A percentile compares a stretch with the other conserved stretches of the same genome.
Conservation (phyloP, 2,113 vertebrate species). For the Axis porcinus region DNA sequence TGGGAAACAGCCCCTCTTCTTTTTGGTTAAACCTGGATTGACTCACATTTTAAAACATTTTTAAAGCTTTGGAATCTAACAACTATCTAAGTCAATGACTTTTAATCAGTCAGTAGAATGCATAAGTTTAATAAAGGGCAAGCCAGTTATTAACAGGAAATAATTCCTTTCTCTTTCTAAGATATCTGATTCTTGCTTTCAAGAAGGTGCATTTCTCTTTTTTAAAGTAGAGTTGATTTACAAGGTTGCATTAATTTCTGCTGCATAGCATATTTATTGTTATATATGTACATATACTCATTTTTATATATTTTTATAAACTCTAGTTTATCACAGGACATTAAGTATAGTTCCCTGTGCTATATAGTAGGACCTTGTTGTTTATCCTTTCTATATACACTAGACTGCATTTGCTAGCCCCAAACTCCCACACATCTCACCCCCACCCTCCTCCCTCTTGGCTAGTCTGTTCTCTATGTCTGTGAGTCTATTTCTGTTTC, state of each 20-base stretch:
- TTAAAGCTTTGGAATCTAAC: not conserved
- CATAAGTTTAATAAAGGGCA: not conserved
- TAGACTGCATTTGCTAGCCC: not conserved
- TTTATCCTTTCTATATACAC: not conserved
- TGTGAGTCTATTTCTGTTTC: not conserved
- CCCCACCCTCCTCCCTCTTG: not conserved
- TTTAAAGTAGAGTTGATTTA: not conserved
- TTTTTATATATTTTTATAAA: not conserved
- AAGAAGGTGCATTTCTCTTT: not conserved
- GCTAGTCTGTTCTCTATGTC: not conserved
- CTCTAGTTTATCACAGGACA: not conserved
- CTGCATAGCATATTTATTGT: not conserved
- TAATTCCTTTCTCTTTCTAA: not conserved
- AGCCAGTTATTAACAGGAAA: not conserved
- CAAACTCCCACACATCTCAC: not conserved
- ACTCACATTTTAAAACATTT: slow-evolving; percentile 18
- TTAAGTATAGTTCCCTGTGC: not conserved
- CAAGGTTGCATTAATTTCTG: not conserved
- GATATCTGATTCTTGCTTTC: not conserved
- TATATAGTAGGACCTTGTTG: not conserved
- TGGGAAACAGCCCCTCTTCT: not conserved
- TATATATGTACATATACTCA: not conserved
- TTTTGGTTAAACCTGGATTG: not conserved
- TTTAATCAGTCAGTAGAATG: not conserved
- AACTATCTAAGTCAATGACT: not conserved